Conservation (phyloP, 1,140 invertebrate species). For the Streblospio benedicti region DNA sequence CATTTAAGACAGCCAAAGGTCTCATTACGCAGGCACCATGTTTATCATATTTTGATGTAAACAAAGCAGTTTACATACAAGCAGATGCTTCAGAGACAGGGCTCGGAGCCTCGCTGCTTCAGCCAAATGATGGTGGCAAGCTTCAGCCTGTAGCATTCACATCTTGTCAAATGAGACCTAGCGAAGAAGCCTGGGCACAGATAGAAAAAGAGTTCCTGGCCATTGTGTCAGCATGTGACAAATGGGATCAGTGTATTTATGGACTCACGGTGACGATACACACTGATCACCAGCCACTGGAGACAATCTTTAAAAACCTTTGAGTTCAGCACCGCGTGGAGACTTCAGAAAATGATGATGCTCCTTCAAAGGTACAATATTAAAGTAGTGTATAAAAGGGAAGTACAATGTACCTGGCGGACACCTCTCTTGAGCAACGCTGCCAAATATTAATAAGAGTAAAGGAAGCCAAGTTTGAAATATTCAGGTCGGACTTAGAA, state of each 20-base stretch:
- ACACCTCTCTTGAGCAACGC: constrained; percentile 17
- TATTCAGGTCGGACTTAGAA: not conserved
- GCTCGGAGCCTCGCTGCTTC: not conserved
- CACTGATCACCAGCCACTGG: too few species aligned
- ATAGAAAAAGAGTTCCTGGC: constrained; percentile 49
- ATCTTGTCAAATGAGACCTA: too few species aligned
- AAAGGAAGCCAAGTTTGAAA: not conserved
- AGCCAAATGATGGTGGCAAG: constrained; percentile 5
- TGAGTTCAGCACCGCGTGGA: constrained; percentile 4
- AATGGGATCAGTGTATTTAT: too few species aligned
- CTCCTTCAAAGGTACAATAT: constrained; percentile 42
- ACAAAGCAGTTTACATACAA: too few species aligned
- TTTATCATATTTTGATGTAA: too few species aligned
- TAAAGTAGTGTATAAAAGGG: constrained; percentile 34
- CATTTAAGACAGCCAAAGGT: too few species aligned
- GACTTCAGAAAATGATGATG: constrained; percentile 43
- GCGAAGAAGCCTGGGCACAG: constrained; percentile 48
- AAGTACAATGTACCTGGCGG: constrained; percentile 43
- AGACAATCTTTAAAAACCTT: constrained; percentile 32
- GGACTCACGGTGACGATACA: too few species aligned
- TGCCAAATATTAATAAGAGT: not conserved
- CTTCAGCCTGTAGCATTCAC: not conserved
- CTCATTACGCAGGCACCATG: too few species aligned
- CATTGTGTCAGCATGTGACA: too few species aligned
- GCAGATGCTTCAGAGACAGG: not conserved